A percentile compares a stretch with the other conserved stretches of the same genome.
Conservation (phyloP, 2,113 vertebrate species). For the Catagonus wagneri region DNA sequence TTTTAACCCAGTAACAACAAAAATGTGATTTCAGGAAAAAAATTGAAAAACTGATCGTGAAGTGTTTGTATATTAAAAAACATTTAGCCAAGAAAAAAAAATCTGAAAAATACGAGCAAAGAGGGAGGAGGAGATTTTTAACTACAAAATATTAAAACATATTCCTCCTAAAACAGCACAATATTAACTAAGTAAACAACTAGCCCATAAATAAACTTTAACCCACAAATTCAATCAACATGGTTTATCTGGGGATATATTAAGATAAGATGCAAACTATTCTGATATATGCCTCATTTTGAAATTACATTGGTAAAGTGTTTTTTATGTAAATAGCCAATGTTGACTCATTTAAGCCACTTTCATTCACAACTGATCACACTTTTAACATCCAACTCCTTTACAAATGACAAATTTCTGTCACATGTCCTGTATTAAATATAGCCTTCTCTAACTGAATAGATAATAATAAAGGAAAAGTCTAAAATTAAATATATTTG, state of each 20-base stretch:
- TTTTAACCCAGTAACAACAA: background rate
- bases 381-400: background rate
- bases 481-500: background rate
- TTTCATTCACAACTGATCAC: slow-evolving; percentile 33
- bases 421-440: slow-evolving; percentile 15
- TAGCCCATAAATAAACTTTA: background rate
- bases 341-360: slow-evolving; percentile 22
- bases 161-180: background rate
- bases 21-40: background rate
- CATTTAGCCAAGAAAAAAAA: background rate
- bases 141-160: background rate
- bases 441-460: too few species aligned
- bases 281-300: background rate
- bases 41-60: background rate
- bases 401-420: slow-evolving; percentile 43
- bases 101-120: background rate
- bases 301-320: background rate
- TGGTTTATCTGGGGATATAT: background rate
- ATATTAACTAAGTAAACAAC: background rate
- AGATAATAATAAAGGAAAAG: slow-evolving; percentile 19
- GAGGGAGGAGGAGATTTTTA: background rate
- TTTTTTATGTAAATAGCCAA: slow-evolving; percentile 26
- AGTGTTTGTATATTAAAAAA: background rate
- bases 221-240: background rate
- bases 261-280: background rate